phyloP scores from a whole-genome alignment of 2,113 vertebrate species.

The Pogona vitticeps region DNA sequence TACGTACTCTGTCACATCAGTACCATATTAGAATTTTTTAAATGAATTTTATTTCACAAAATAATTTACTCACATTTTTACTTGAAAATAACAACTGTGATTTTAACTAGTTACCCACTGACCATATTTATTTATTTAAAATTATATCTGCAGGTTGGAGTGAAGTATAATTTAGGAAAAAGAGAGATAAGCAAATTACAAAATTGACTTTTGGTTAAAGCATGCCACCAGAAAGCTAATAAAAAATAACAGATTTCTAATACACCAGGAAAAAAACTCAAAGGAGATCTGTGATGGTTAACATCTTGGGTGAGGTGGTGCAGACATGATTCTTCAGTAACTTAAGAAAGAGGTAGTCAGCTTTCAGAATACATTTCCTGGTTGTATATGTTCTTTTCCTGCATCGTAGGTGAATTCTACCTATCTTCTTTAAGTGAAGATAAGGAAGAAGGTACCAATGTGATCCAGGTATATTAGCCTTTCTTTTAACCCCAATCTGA shows the following conservation, averaged over 20 bases:
- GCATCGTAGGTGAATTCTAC: background rate
- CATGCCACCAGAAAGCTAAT: background rate
- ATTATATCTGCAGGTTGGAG: background rate
- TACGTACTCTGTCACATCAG: background rate
- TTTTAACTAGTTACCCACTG: background rate
- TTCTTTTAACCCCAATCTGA: background rate
- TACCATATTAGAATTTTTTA: background rate
- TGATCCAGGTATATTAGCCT: background rate
- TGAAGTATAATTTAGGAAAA: background rate
- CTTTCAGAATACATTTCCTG: background rate
- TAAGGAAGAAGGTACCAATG: background rate
- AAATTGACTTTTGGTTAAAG: background rate
- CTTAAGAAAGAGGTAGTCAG: background rate
- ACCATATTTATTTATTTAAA: conserved; percentile 1
- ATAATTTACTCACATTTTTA: background rate
- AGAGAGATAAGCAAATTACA: background rate
- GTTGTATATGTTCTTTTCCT: too few relatives aligned
- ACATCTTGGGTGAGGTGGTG: background rate
- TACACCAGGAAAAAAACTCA: background rate
- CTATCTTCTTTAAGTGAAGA: background rate
- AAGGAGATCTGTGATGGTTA: background rate
- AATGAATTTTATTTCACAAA: background rate
- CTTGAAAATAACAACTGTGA: background rate
- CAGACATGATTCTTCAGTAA: background rate
- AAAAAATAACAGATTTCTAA: background rate